These are phyloP conservation scores for Eueides isabella DNA, from an alignment of 1,140 invertebrate species.

Conservation along the genomic window DNA sequence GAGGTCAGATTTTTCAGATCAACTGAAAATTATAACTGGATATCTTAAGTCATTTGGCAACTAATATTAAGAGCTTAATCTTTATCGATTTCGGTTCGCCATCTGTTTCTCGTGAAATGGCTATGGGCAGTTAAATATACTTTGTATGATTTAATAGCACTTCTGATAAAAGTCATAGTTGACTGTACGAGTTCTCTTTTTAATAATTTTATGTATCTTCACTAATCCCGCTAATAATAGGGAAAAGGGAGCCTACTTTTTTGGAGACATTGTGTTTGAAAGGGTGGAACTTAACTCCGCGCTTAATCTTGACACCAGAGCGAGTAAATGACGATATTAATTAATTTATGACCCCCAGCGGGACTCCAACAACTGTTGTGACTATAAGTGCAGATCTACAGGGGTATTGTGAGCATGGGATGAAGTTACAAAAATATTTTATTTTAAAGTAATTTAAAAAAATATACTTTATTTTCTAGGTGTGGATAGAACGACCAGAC, in stretches of 20 bases:
- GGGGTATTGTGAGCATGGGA: too few species aligned
- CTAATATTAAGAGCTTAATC: constrained; percentile 20
- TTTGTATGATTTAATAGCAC: not conserved
- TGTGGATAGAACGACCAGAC: constrained; percentile 95
- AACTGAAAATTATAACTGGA: constrained; percentile 1
- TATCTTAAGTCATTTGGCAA: constrained; percentile 22
- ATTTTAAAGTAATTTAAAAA: too few species aligned
- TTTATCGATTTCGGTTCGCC: constrained; percentile 30
- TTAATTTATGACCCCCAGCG: too few species aligned
- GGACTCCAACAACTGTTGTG: too few species aligned
- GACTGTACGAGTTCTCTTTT: not conserved
- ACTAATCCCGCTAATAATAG: too few species aligned
- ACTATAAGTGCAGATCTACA: too few species aligned
- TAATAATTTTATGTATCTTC: not conserved
- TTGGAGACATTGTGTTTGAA: too few species aligned
- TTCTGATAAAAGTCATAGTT: not conserved
- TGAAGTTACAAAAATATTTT: too few species aligned
- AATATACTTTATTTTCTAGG: constrained; percentile 47
- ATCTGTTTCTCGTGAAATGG: constrained; percentile 36
- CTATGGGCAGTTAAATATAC: constrained; percentile 12
- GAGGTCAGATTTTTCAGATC: constrained; percentile 83
- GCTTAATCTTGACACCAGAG: too few species aligned
- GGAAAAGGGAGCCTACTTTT: too few species aligned
- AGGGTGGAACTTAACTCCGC: too few species aligned
- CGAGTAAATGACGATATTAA: too few species aligned